These are phyloP conservation scores for Odontothrips loti DNA, from an alignment of 2,888 invertebrate species.

Conservation along the genomic window DNA sequence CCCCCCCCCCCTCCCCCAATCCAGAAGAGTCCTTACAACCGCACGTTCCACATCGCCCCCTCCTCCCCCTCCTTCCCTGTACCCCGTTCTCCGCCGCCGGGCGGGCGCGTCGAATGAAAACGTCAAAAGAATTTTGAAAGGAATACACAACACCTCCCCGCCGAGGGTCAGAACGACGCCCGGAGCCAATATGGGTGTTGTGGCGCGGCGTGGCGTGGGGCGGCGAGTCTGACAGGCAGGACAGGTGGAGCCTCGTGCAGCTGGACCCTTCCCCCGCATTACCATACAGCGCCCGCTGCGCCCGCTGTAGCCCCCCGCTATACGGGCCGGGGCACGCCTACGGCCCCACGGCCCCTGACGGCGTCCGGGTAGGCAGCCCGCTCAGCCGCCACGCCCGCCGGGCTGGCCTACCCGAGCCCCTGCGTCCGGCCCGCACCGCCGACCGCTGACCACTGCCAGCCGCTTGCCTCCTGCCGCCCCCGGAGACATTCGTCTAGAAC, in stretches of 20 bases:
- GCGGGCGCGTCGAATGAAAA: neutral
- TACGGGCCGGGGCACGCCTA: no score
- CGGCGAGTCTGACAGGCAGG: neutral
- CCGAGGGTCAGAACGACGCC: neutral
- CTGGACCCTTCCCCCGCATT: no score
- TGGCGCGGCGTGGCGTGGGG: neutral
- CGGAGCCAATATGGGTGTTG: neutral
- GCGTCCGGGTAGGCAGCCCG: no score
- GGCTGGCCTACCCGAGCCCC: no score
- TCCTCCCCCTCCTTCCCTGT: neutral
- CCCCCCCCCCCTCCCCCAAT: neutral
- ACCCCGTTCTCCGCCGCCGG: neutral
- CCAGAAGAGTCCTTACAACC: neutral
- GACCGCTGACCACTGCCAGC: no score
- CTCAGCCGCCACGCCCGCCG: no score
- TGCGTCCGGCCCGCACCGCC: no score
- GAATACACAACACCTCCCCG: neutral
- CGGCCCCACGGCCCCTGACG: no score
- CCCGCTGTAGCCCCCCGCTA: no score
- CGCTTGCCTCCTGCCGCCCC: no score
- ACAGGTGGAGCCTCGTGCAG: neutral
- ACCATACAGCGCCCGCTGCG: no score
- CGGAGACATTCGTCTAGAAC: neutral
- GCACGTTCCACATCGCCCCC: neutral
- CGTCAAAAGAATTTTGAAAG: slow-evolving; percentile 20